Evolutionary conservation across 2,888 invertebrate genomes (phyloP), one percentile per base, ranked within the genome.

Genomic region (Coenonympha glycerion): DNA sequence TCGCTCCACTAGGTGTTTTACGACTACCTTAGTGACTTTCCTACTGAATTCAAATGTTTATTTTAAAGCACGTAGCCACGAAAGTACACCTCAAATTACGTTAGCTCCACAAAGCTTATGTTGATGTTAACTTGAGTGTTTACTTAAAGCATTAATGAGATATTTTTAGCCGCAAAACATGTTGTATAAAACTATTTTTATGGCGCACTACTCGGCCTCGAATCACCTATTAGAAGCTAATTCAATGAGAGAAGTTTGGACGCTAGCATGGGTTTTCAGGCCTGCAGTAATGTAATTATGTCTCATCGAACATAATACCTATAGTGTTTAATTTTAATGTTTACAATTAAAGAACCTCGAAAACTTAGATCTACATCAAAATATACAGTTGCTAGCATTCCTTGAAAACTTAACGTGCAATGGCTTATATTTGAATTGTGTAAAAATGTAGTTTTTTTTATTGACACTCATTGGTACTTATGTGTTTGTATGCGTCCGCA

Each of bases 401-500:
- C 19, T 21, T 6, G 19, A 37, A 34, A 16, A 9, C 22, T 22
- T 24, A 39, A 24, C 39, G 24, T 15, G 24, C 13, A 15, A 24
- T 28, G 21, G 39, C 22, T 41, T 24, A 37, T 31, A 21, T 41
- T 22, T n/a, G n/a, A n/a, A n/a, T n/a, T 42, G 16, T 37, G 42
- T 22, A 6, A 44, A n/a, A 24, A 30, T 34, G 22, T 16, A 44
- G 9, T 34, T 44, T 42, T 47, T 46, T 49, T 44, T 47, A 53
- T 46, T 47, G 75, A 78, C n/a, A 79, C 75, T 69, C 71, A 68
- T 66, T 70, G 64, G 69, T 70, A 73, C 69, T 56, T 59, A 60
- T 62, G 58, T 66, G 59, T 67, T 81, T 78, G 80, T 79, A 80
- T 79, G 76, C 77, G 69, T 55, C 70, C 73, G 77, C 59, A 65